A percentile compares a stretch with the other conserved stretches of the same genome.
Conservation (phyloP, 1,140 invertebrate genomes). For the Pseudomyrmex flavicornis region DNA sequence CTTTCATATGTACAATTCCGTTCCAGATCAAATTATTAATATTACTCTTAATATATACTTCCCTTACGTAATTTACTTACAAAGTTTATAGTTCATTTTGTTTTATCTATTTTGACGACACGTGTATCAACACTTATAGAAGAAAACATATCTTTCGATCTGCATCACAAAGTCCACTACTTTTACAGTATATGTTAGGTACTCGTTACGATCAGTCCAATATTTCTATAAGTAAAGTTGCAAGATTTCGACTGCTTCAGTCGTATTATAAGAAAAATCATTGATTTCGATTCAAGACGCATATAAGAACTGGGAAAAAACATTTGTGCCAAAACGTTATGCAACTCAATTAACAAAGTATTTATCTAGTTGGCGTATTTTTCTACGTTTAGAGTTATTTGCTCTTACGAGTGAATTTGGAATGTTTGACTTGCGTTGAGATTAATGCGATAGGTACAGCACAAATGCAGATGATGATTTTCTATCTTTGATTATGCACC, state of each 20-base stretch:
- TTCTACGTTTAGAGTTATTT: background rate
- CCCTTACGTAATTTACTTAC: background rate
- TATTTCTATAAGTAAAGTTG: background rate
- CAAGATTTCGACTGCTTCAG: conserved; percentile 18
- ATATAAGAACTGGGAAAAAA: background rate
- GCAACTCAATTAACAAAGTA: background rate
- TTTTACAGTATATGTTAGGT: background rate
- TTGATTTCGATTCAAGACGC: background rate
- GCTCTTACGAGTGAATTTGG: background rate
- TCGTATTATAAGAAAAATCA: conserved; percentile 29
- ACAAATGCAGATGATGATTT: background rate
- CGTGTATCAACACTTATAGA: background rate
- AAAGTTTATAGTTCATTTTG: background rate
- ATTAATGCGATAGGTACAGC: background rate
- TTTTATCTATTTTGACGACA: too few species aligned
- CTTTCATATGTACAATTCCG: too few species aligned
- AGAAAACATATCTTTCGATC: background rate
- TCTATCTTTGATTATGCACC: background rate
- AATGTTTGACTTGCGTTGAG: background rate
- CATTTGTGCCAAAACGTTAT: background rate
- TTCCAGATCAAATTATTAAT: background rate
- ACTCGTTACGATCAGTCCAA: background rate
- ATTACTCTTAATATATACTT: background rate
- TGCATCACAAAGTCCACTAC: background rate
- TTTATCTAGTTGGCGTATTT: background rate